Evolutionary conservation across 2,888 invertebrate species (phyloP).

Genomic region (Sinohyriopsis cumingii): DNA sequence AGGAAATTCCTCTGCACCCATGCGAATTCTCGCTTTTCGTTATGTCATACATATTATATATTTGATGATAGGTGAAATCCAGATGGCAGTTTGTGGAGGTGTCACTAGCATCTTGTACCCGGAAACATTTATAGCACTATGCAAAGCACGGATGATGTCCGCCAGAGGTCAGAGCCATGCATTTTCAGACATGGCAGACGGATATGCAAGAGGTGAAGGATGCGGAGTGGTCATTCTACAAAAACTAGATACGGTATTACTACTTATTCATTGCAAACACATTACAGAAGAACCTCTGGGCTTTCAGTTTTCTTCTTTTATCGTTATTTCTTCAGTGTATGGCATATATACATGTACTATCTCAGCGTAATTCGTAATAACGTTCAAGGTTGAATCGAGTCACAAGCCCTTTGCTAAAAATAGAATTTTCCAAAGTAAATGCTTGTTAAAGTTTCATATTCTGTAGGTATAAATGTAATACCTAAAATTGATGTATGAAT

Average conservation of each 20-base stretch:
- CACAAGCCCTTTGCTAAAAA: background rate
- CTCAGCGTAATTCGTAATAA: too few species aligned
- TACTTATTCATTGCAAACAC: background rate
- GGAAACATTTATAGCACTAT: constrained; percentile 36
- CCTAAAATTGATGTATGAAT: too few species aligned
- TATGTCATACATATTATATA: background rate
- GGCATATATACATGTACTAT: too few species aligned
- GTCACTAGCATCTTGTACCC: constrained; percentile 48
- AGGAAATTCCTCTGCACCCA: too few species aligned
- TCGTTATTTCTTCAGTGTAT: too few species aligned
- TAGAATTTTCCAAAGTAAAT: too few species aligned
- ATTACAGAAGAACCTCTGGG: background rate
- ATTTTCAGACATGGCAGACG: constrained; percentile 48
- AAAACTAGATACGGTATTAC: constrained; percentile 32
- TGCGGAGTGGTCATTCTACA: constrained; percentile 53
- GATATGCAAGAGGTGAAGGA: constrained; percentile 53
- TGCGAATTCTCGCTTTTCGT: background rate
- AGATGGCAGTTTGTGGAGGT: constrained; percentile 47
- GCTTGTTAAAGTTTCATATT: too few species aligned
- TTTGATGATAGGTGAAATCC: constrained; percentile 20
- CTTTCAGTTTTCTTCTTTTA: background rate
- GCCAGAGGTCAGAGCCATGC: constrained; percentile 51
- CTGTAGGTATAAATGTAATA: background rate
- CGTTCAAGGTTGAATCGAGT: too few species aligned
- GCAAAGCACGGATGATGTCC: constrained; percentile 48